Base-by-base conservation (phyloP, 2,888 invertebrate genomes). In the Drosophila fungiperda region DNA sequence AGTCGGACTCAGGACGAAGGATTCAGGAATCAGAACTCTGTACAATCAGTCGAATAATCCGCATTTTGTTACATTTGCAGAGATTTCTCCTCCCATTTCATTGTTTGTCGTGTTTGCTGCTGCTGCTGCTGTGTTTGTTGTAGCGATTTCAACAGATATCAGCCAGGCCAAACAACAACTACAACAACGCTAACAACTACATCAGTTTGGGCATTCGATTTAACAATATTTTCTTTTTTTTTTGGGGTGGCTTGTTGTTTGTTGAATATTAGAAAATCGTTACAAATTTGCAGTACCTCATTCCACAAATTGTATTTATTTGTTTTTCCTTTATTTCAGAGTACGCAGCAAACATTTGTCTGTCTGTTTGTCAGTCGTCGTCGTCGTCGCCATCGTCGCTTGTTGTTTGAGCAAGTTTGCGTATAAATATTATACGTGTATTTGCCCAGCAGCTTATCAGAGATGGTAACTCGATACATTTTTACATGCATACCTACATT, bases 401-500 rank as follows among this genome's bases (percentile, higher is more conserved):
- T 63, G 73, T 83, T 88, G 90, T 90, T 88, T 90, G 84, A 88
- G 73, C 89, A 86, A 86, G 89, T 86, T 90, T 90, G 84, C 90
- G 87, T 86, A 90, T 88, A 86, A 89, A 87, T 77, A 90, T 89
- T 87, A 80, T 89, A 86, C 54, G 90, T 73, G 82, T 92, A 92
- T 93, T 92, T 92, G 92, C 85, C 70, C 90, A 91, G 91, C 90
- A 87, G 92, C 92, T 93, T 92, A 93, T 93, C 93, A 86, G 62
- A 68, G 93, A 93, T 93, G 91, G 93, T 92, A 92, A 92, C 90
- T 87, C 89, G 92, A 92, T 93, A 92, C 89, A 87, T 90, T 88
- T 88, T 83, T 79, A 66, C 59, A 70, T 59, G 42, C 53, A 52
- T n/a, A 29, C 15, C 29, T 40, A 36, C 11, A 26, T 38, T 55